These are phyloP conservation scores for Melopsittacus undulatus DNA, from an alignment of 2,797 vertebrate species.

Conservation along the genomic window DNA sequence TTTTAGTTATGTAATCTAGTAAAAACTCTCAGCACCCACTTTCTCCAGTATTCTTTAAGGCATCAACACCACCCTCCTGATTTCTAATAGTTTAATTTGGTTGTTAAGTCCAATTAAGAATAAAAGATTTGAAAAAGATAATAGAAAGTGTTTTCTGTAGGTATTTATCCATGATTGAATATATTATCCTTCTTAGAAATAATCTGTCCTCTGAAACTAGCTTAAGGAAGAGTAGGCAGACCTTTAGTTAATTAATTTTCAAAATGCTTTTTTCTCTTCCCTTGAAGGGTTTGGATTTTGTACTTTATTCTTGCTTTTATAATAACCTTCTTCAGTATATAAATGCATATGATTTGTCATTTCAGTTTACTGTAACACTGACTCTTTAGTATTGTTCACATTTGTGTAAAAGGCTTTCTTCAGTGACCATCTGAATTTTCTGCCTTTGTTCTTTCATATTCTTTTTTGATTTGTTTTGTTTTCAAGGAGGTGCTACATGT, in stretches of 20 bases:
- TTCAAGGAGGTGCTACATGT: not conserved
- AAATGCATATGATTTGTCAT: fast-evolving
- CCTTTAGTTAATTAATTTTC: not conserved
- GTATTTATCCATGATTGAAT: not conserved
- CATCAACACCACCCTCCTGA: fast-evolving
- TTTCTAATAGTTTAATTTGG: not conserved
- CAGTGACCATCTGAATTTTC: not conserved
- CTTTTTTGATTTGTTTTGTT: not conserved
- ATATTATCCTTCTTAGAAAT: not conserved
- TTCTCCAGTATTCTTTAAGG: not conserved
- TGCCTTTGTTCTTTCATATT: not conserved
- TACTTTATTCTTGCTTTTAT: not conserved
- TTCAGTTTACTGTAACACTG: not conserved
- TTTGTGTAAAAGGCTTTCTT: not conserved
- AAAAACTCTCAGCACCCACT: not conserved
- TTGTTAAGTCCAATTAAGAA: not conserved
- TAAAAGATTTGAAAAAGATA: not conserved
- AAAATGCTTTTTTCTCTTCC: not conserved
- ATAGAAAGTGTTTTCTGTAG: not conserved
- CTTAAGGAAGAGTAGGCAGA: not conserved
- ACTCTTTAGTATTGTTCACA: not conserved
- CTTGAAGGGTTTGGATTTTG: not conserved
- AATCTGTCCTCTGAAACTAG: not conserved
- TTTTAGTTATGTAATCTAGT: not conserved
- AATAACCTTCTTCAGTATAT: not conserved